Evolutionary conservation across 2,888 invertebrate species (phyloP), one percentile per base, ranked within the genome.

Genomic region (Mycalesis mineus): DNA sequence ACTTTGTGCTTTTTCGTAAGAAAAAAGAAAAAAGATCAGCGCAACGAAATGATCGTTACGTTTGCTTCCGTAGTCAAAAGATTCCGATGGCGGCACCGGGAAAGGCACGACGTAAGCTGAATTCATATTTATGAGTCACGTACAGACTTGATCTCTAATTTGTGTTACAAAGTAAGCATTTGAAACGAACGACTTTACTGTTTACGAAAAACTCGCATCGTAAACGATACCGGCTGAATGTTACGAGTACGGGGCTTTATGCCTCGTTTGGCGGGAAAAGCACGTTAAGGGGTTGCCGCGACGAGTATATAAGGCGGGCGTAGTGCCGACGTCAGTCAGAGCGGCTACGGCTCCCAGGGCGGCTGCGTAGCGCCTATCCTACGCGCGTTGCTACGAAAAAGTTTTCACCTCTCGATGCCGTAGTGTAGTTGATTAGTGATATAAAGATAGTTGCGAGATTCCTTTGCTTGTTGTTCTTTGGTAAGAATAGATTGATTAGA

Each of bases 261-360:
- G 53, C 37, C 28, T 45, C 45, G 61, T 65, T 69, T 66, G 68
- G 65, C 67, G 68, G 69, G 64, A 68, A 66, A 65, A 62, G 66
- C 53, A 56, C 48, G 59, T 60, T 61, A 66, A 62, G 67, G 67
- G 68, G 62, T 62, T 57, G 52, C 58, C 51, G 55, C 57, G 59
- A 51, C 22, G 79, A 57, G 57, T 55, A 79, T 85, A 87, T 77
- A 88, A 87, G 80, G 74, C 78, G 71, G 72, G 74, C 76, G 82
- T 60, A 72, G 62, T 67, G 62, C 58, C 55, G 70, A 65, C 70
- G 68, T 68, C 72, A 65, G 74, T 70, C 86, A 88, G 82, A 87
- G 75, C 78, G 75, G 65, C 68, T 71, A 70, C 72, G 72, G 78
- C 84, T 73, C 78, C 75, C 75, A 64, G 63, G 58, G 58, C 73